Evolutionary conservation across 2,113 vertebrate species (phyloP).

Genomic region (Chloroceryle aenea): DNA sequence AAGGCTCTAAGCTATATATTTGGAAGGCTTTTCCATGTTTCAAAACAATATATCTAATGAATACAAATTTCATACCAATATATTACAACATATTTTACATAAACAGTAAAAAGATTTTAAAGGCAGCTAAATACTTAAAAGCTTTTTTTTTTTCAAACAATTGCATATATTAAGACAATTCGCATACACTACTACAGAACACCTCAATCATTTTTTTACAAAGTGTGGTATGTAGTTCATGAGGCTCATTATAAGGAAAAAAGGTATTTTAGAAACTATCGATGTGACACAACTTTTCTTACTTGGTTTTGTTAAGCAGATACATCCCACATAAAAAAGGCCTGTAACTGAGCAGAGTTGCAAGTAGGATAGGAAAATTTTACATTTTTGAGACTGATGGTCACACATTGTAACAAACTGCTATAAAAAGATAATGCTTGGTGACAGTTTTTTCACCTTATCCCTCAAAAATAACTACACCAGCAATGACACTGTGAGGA

Average conservation of each 20-base stretch:
- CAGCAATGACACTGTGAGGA: background rate
- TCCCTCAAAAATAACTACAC: background rate
- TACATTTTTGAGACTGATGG: background rate
- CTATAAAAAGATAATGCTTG: background rate
- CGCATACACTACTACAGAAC: background rate
- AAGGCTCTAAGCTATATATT: background rate
- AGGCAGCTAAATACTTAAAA: background rate
- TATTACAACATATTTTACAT: background rate
- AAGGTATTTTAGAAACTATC: background rate
- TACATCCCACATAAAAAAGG: background rate
- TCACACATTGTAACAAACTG: background rate
- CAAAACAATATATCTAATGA: background rate
- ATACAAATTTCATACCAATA: background rate
- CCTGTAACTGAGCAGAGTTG: background rate
- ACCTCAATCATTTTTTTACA: background rate
- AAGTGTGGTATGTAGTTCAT: background rate
- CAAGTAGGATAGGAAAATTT: background rate
- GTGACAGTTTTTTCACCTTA: background rate
- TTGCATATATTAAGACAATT: background rate
- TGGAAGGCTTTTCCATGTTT: background rate
- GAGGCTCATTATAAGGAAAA: background rate
- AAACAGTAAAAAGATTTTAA: background rate
- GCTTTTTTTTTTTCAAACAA: background rate
- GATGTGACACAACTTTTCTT: background rate
- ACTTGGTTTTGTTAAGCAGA: background rate